Evolutionary conservation across 2,888 invertebrate genomes (phyloP), one percentile per base, ranked within the genome.

Genomic region (Drosophila monieri): DNA sequence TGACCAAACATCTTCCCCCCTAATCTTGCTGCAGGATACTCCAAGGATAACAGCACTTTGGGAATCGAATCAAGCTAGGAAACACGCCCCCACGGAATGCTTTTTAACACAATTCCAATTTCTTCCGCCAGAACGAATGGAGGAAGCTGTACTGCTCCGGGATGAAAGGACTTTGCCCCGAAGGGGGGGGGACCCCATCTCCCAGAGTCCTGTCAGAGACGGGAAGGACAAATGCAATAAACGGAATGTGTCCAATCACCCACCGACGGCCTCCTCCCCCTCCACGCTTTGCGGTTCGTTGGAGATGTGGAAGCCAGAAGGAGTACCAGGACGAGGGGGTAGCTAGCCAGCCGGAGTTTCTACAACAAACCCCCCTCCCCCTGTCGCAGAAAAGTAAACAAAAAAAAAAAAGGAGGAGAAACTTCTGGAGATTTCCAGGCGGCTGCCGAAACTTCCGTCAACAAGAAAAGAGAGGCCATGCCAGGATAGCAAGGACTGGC

Each of bases 191-290:
- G 25, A 49, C 15, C 21, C 15, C 18, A 5, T 6, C 47, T 18
- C 15, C 54, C 27, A 44, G 6, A 5, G 25, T 25, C 25, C 25
- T 9, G 27, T 39, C 48, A 12, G 15, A 41, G 51, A 57, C 61
- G 52, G 51, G 32, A n/a, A n/a, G n/a, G 41, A 47, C 54, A 84
- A 85, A 78, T 80, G 80, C 80, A 80, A 80, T 85, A 85, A 80
- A 58, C 81, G 81, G 59, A 30, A 41, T 15, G 39, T 18, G 39
- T 15, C 6, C 37, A n/a, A 6, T 6, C 37, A 37, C 6, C 78
- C 85, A 80, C 85, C 37, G 66, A 49, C 39, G 23, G 25, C 35
- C 35, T 44, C 51, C 41, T 61, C 39, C 23, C 35, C 35, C 18
- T 18, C 1, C 18, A 18, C 62, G 44, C 51, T 62, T 52, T 25